Conservation (phyloP, 1,140 invertebrate species). For the Copidosoma floridanum region DNA sequence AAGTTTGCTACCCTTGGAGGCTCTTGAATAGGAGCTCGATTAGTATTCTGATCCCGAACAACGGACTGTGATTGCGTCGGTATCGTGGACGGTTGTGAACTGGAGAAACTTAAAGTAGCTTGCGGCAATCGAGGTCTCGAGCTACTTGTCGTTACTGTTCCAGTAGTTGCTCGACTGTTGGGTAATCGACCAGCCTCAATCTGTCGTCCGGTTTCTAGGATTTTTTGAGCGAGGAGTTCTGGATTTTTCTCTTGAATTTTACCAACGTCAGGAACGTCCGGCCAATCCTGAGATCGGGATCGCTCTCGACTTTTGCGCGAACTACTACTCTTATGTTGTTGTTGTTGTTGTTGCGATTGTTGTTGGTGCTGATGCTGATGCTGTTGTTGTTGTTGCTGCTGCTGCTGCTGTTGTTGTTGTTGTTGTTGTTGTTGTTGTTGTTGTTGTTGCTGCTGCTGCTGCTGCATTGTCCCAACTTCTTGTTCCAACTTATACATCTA, state of each 20-base stretch:
- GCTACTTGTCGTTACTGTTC: slow-evolving; percentile 8
- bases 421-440: slow-evolving; percentile 38
- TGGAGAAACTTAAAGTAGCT: slow-evolving; percentile 46
- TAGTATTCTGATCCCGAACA: slow-evolving; percentile 32
- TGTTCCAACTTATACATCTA: slow-evolving; percentile 70
- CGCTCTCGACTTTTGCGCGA: slow-evolving; percentile 70
- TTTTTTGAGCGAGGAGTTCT: slow-evolving; percentile 84
- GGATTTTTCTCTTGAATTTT: slow-evolving; percentile 91
- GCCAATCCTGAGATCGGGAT: slow-evolving; percentile 84
- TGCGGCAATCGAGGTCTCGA: slow-evolving; percentile 48
- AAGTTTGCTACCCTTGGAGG: slow-evolving; percentile 83
- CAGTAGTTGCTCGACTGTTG: slow-evolving; percentile 37
- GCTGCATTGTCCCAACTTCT: slow-evolving; percentile 73
- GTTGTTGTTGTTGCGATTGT: slow-evolving; percentile 34
- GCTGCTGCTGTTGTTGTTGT: slow-evolving; percentile 36
- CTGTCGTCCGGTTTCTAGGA: slow-evolving; percentile 82
- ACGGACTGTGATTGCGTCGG: slow-evolving; percentile 41
- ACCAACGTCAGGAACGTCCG: slow-evolving; percentile 82
- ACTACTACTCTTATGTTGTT: slow-evolving; percentile 38
- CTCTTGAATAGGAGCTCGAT: slow-evolving; percentile 60
- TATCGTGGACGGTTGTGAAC: slow-evolving; percentile 23
- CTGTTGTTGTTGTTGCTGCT: slow-evolving; percentile 37
- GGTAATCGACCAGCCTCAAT: slow-evolving; percentile 76
- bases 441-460: slow-evolving; percentile 43
- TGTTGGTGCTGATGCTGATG: slow-evolving; percentile 37